Base-by-base conservation (phyloP, 2,797 vertebrate species). In the Chaetodon trifasciatus region DNA sequence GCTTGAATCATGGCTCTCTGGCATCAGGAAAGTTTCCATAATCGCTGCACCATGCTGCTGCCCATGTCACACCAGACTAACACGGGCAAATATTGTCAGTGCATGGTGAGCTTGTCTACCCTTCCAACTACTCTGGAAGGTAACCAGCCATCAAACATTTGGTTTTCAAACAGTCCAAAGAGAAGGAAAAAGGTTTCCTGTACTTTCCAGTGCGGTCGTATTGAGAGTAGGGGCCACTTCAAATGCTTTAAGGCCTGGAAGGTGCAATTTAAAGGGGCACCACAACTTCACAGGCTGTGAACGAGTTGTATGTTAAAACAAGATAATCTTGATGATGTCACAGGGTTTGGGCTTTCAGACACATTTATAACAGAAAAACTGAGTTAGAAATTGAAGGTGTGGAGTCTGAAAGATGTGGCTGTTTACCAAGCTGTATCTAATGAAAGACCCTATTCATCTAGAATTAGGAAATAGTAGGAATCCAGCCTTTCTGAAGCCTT, bases 121-220 rank as follows among this genome's bases (percentile, higher is more conserved):
- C 62, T 82, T 81, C 82, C 71, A 83, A 52, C 61, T 21, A 68
- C 69, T 84, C 73, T 88, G 85, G 83, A 87, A 70, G 37, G 73
- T 74, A 89, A 85, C 79, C 84, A 84, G 76, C 37, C 37, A 58
- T 73, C 80, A 88, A 83, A 92, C 86, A 84, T 87, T 89, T 84
- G 80, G 74, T 76, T 87, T 90, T 83, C 75, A 46, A 81, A 50
- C 13, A 58, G 47, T 60, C 74, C 57, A 50, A 50, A 68, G 17
- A 53, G 49, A 79, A 32, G 47, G 17, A 68, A 32, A 74, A 56
- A 3, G 19, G 24, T 40, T 74, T 70, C 61, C 16, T 70, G 49
- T 28, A 6, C 3, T 81, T 47, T 52, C 40, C 77, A 15, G 28
- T 56, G 66, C 47, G 28, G 42, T 6, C 64, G 70, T 24, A 66